phyloP scores from a whole-genome alignment of 2,113 vertebrate genomes.

The Lontra canadensis region DNA sequence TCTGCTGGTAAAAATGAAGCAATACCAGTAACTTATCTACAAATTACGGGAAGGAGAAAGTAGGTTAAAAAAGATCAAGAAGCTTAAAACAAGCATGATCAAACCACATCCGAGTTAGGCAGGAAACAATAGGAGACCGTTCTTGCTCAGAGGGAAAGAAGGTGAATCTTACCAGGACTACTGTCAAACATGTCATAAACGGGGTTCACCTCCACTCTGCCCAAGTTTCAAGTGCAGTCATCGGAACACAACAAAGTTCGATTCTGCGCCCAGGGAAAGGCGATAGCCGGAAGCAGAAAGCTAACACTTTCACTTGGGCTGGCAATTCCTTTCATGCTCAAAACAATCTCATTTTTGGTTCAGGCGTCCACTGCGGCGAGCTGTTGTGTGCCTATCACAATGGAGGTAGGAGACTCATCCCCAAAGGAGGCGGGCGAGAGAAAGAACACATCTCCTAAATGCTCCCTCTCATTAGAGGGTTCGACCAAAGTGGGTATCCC shows the following conservation, averaged over 20 bases:
- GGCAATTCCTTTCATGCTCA: not conserved
- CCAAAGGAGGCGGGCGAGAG: not conserved
- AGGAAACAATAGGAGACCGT: constrained; percentile 82
- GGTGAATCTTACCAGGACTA: constrained; percentile 61
- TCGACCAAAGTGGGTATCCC: not conserved
- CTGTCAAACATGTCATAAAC: constrained; percentile 46
- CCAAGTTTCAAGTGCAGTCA: not conserved
- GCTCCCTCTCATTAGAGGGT: not conserved
- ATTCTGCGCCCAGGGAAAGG: not conserved
- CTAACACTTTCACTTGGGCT: constrained; percentile 36
- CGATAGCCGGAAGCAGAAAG: constrained; percentile 23
- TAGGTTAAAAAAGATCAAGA: constrained; percentile 90
- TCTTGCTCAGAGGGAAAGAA: constrained; percentile 82
- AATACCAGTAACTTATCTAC: constrained; percentile 82
- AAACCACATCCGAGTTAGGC: constrained; percentile 83
- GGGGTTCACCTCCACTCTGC: not conserved
- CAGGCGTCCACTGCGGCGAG: not conserved
- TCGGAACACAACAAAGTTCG: not conserved
- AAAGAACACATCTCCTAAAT: not conserved
- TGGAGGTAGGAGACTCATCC: not conserved
- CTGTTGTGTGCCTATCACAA: not conserved
- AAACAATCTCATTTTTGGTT: not conserved
- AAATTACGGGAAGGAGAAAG: constrained; percentile 92
- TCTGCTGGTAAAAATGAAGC: constrained; percentile 83
- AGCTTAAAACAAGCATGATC: constrained; percentile 79